Base-by-base conservation (phyloP, 2,797 vertebrate genomes). In the Phyllotis vaccarum region DNA sequence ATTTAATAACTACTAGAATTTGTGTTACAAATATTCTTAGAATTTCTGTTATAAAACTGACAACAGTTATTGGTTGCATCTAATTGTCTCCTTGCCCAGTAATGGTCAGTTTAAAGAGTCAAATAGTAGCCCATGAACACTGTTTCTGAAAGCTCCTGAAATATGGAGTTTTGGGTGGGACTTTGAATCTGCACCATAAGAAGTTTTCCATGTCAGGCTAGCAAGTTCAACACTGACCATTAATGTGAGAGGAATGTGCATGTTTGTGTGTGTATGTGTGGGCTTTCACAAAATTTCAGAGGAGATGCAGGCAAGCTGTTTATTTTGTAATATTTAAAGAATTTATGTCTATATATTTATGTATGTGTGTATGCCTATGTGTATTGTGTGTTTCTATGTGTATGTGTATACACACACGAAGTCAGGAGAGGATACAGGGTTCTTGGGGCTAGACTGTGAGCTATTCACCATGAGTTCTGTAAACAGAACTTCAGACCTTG, bases 231-330 rank as follows among this genome's bases (percentile, higher is more conserved):
- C 29, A 34, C 11, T 56, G 9, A 70, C 70, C 27, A 58, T 70
- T 91, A 68, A 78, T 14, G 1, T 56, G 6, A 9, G 93, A 60
- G 43, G 14, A 22, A 4, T 40, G n/a, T 1, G 1, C 6, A 34
- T 34, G 17, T 46, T 56, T 74, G 68, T 74, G 24, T 40, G 27
- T 31, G 10, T 37, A 14, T 78, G 83, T 81, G 31, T 56, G n/a
- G 3, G 16, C 27, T 64, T 60, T 46, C 52, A 89, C 94, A 87
- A 64, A 74, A 74, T 93, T 96, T 81, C 78, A 93, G 74, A 87
- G 12, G 37, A 81, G 40, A 72, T 14, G 37, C 1, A 68, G 3
- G 27, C n/a, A 72, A 66, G 21, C 6, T 52, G 16, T 52, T 54
- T 72, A n/a, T 72, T 86, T 86, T 27, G 24, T n/a, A 86, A 27